Evolutionary conservation across 2,797 vertebrate genomes (phyloP).

Genomic region (Halcyon badia): DNA sequence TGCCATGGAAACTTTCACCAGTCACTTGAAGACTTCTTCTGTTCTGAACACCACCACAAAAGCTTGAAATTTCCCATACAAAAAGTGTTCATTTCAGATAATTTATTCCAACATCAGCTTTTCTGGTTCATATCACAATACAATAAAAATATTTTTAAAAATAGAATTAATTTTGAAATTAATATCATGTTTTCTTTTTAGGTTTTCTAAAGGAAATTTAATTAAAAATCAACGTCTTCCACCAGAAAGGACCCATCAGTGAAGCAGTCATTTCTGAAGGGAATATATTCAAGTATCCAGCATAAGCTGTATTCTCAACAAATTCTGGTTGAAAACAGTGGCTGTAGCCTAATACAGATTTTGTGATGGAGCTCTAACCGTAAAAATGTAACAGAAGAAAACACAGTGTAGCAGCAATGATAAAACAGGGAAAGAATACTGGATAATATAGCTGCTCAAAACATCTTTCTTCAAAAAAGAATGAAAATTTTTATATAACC

Average conservation of each 20-base stretch:
- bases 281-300: not conserved
- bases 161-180: not conserved
- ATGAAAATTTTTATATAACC: not conserved
- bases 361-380: not conserved
- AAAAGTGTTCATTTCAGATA: not conserved
- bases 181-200: not conserved
- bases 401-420: not conserved
- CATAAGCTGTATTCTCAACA: not conserved
- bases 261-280: not conserved
- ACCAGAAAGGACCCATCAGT: not conserved
- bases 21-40: not conserved
- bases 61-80: not conserved
- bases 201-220: not conserved
- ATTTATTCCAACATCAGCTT: not conserved
- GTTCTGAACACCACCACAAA: not conserved
- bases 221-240: not conserved
- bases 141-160: not conserved
- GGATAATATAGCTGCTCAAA: not conserved
- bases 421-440: not conserved
- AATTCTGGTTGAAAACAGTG: not conserved
- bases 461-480: not conserved
- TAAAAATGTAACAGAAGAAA: not conserved
- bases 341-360: not conserved
- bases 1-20: not conserved
- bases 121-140: not conserved